Conservation (phyloP, 2,888 invertebrate genomes). For the Megaustenia siamemsis region DNA sequence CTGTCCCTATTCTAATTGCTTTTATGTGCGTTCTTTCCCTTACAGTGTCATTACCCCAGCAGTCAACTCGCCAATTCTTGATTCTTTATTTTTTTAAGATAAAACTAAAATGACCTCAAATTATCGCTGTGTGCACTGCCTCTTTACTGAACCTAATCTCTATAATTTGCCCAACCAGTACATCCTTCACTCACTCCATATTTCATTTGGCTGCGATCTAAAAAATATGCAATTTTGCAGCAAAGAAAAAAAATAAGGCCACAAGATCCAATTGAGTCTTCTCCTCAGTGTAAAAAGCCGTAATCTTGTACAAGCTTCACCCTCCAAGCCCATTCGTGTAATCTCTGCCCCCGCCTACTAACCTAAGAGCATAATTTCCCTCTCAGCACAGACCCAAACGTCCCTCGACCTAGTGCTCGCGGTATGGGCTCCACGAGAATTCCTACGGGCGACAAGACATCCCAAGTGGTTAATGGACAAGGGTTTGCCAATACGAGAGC, state of each 20-base stretch:
- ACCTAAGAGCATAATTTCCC: constrained; percentile 13
- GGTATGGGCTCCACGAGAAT: neutral
- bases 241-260: neutral
- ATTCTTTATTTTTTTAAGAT: neutral
- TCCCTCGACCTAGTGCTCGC: neutral
- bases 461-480: neutral
- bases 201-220: neutral
- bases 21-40: neutral
- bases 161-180: constrained; percentile 13
- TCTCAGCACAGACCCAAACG: constrained; percentile 12
- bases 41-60: neutral
- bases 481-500: neutral
- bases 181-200: neutral
- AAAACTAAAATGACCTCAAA: neutral
- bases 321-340: constrained; percentile 13
- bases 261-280: constrained; percentile 13
- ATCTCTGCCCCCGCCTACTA: constrained; percentile 17
- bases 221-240: constrained; percentile 21
- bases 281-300: constrained; percentile 5
- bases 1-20: neutral
- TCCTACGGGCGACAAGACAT: too few species aligned
- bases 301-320: constrained; percentile 18
- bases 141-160: constrained; percentile 32
- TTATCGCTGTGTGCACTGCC: neutral
- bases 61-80: neutral